Conservation (phyloP, 2,797 vertebrate species). For the Enteromius radiatus region DNA sequence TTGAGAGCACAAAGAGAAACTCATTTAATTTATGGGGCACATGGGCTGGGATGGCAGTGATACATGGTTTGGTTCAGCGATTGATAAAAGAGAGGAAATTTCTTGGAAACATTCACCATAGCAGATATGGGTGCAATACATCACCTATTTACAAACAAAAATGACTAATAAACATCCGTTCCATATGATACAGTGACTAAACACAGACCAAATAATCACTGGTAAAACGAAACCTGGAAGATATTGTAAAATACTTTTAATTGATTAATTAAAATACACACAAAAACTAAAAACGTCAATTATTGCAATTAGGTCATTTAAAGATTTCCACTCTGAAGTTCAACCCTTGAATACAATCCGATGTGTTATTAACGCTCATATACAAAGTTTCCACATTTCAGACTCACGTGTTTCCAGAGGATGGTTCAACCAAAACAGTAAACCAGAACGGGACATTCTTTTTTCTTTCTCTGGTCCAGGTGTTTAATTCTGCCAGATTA, state of each 20-base stretch:
- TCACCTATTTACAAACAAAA: slow-evolving; percentile 90
- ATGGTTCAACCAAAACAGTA: not conserved
- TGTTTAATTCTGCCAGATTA: slow-evolving; percentile 1
- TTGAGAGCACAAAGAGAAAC: slow-evolving; percentile 47
- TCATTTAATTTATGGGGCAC: slow-evolving; percentile 92
- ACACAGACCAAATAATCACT: slow-evolving; percentile 77
- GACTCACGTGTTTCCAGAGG: not conserved
- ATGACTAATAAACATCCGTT: slow-evolving; percentile 85
- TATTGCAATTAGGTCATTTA: not conserved
- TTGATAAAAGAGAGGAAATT: slow-evolving; percentile 99
- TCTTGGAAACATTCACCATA: slow-evolving; percentile 95
- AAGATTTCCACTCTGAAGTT: not conserved
- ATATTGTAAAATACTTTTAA: slow-evolving; percentile 61
- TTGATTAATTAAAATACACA: slow-evolving; percentile 45
- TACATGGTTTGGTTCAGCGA: slow-evolving; percentile 95
- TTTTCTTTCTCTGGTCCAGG: slow-evolving; percentile 8
- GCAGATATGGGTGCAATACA: slow-evolving; percentile 90
- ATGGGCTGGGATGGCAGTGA: slow-evolving; percentile 92
- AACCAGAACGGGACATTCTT: not conserved
- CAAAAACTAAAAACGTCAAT: slow-evolving; percentile 30
- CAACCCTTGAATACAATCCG: not conserved
- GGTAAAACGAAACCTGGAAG: slow-evolving; percentile 67
- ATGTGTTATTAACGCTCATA: not conserved
- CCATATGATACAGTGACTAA: slow-evolving; percentile 77
- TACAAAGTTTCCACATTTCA: not conserved